Evolutionary conservation across 2,113 vertebrate species (phyloP), one percentile per base, ranked within the genome.

Genomic region (Sterrhoptilus dennistouni): DNA sequence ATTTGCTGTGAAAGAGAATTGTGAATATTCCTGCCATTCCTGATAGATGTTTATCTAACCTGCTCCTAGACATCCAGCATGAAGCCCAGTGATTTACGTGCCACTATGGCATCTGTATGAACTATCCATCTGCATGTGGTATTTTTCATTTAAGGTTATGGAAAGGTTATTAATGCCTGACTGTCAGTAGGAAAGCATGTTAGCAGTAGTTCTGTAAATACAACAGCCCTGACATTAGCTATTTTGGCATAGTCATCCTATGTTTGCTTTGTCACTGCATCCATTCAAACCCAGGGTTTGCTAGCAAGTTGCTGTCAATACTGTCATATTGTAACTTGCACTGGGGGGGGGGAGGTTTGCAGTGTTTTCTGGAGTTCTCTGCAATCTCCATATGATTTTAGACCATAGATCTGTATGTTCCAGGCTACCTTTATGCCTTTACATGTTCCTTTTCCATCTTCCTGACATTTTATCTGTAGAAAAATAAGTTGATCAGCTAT

Each of bases 91-190:
- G 72, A 75, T n/a, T 63, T 90, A 50, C 27, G 38, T 56, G 52
- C 54, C 56, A 81, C 38, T 21, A 25, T 92, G 44, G 33, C 64
- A 77, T 68, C 47, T 64, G 14, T 63, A 56, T 64, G 56, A 89
- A 33, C 60, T 64, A 68, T 59, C 33, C 66, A 44, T 66, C 68
- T 18, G 5, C 47, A 47, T n/a, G 68, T 54, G 59, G 9, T 83
- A 56, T 90, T 95, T 89, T 44, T 78, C 53, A 84, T 84, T 80
- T 71, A 78, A 47, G 35, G 57, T 74, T 80, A 44, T 63, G 27
- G 47, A 70, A 89, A 84, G 49, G 47, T 89, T 81, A 63, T 66
- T 92, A 83, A 53, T 72, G 24, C 27, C 52, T 52, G 29, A 74
- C 29, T 83, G 56, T 31, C 47, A 84, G 53, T 69, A 85, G 28